Conservation (phyloP, 2,888 invertebrate species). For the Pachycephus smyrnensis region DNA sequence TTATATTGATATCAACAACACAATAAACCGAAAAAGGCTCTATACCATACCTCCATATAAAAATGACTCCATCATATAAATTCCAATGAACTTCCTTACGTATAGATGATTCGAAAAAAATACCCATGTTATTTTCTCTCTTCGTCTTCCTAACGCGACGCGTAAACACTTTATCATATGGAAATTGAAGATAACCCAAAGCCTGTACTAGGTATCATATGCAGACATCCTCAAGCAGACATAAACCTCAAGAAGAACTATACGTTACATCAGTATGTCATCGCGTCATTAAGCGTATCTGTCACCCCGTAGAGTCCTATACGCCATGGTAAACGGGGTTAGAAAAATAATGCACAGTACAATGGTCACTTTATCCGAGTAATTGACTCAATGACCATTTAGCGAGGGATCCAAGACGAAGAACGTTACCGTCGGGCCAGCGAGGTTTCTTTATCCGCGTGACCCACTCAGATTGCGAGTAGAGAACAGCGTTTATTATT, state of each 20-base stretch:
- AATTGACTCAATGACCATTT: slow-evolving; percentile 64
- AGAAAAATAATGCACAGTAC: slow-evolving; percentile 60
- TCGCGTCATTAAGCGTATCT: slow-evolving; percentile 45
- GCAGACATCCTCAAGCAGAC: too few relatives aligned
- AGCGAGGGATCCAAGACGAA: slow-evolving; percentile 37
- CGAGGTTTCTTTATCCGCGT: slow-evolving; percentile 53
- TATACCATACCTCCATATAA: too few relatives aligned
- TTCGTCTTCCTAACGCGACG: too few relatives aligned
- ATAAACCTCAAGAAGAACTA: not conserved
- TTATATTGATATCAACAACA: too few relatives aligned
- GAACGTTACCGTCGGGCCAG: slow-evolving; percentile 35
- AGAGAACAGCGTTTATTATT: slow-evolving; percentile 25
- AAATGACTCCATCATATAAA: too few relatives aligned
- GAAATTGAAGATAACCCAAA: too few relatives aligned
- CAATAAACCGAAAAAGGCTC: too few relatives aligned
- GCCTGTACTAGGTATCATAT: too few relatives aligned
- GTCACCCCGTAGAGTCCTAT: slow-evolving; percentile 25
- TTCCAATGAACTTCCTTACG: too few relatives aligned
- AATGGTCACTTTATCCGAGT: slow-evolving; percentile 63
- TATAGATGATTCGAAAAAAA: too few relatives aligned
- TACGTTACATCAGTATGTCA: slow-evolving; percentile 5
- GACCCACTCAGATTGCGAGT: slow-evolving; percentile 49
- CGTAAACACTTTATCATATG: too few relatives aligned
- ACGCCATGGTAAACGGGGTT: slow-evolving; percentile 47
- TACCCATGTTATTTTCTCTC: too few relatives aligned